These are phyloP conservation scores for Clarias fuscus DNA, from an alignment of 2,797 vertebrate species.

Conservation along the genomic window DNA sequence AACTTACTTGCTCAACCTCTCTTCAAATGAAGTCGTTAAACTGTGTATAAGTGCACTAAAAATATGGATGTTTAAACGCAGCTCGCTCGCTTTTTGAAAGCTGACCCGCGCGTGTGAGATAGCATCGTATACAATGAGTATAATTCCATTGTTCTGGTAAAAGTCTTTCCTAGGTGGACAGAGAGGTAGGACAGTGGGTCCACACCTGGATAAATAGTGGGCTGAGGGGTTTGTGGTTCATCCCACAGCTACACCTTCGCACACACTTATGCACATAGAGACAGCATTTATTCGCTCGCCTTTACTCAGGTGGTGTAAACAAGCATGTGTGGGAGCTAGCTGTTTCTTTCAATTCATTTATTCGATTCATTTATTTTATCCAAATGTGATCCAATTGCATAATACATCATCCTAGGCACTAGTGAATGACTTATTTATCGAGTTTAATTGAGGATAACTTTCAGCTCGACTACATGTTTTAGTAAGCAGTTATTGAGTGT, in stretches of 20 bases:
- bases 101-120: slow-evolving; percentile 12
- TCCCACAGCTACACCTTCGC: slow-evolving; percentile 36
- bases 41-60: not conserved
- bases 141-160: slow-evolving; percentile 41
- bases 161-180: slow-evolving; percentile 28
- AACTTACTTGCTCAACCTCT: not conserved
- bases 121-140: slow-evolving; percentile 29
- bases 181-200: slow-evolving; percentile 27
- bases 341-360: not conserved
- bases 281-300: slow-evolving; percentile 39
- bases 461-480: not conserved
- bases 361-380: not conserved
- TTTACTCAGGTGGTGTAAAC: slow-evolving; percentile 46
- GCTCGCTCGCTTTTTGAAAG: not conserved
- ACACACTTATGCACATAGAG: slow-evolving; percentile 34
- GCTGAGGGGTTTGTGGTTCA: slow-evolving; percentile 27
- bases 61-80: not conserved
- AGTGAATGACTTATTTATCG: not conserved
- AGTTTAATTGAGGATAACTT: not conserved
- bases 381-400: not conserved
- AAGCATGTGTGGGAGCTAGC: slow-evolving; percentile 25
- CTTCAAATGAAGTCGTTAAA: not conserved
- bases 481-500: not conserved
- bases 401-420: not conserved
- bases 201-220: slow-evolving; percentile 57